Base-by-base conservation (phyloP, 2,888 invertebrate genomes). In the Nomada goodeniana region DNA sequence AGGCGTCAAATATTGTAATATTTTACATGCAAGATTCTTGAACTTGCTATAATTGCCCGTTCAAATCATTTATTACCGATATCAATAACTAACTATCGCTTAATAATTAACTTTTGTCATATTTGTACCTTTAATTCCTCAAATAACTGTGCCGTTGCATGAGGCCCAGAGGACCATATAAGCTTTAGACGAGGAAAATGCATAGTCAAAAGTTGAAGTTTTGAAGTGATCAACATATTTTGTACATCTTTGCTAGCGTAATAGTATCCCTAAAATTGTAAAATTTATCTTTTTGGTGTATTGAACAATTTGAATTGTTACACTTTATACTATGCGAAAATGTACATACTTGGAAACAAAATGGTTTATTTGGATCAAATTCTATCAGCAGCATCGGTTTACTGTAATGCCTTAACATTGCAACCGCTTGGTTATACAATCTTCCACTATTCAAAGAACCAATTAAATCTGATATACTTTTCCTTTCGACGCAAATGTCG, bases 121-220 rank as follows among this genome's bases (percentile, higher is more conserved):
- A 57, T 29, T 69, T 13, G 23, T n/a, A 97, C 97, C 95, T 99
- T 99, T 0, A 99, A 94, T 94, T 99, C 98, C 92, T 98, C 97
- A 94, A 99, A 99, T 64, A 99, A 95, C 94, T 99, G 98, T 0
- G 99, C 98, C 0, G 98, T 98, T 55, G 98, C 98, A 93, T 98
- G 98, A 0, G 99, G 99, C 93, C 97, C 98, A 2, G 98, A 98
- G 15, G 99, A 99, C 99, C 99, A 99, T 52, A 99, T 97, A 11
- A 99, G 94, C 88, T 98, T 97, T 83, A 99, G 94, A 90, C 97
- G 96, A 1, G 99, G 99, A 94, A 99, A 99, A 93, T 99, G 98
- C 87, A 99, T 95, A 0, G 99, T 99, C n/a, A 99, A 95, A 52
- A 99, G 94, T 87, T 98, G 97, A 72, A 99, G 94, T 93, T 98